A percentile compares a stretch with the other conserved stretches of the same genome.
phyloP scores from a whole-genome alignment of 2,113 vertebrate species.

The Ceratotherium simum region DNA sequence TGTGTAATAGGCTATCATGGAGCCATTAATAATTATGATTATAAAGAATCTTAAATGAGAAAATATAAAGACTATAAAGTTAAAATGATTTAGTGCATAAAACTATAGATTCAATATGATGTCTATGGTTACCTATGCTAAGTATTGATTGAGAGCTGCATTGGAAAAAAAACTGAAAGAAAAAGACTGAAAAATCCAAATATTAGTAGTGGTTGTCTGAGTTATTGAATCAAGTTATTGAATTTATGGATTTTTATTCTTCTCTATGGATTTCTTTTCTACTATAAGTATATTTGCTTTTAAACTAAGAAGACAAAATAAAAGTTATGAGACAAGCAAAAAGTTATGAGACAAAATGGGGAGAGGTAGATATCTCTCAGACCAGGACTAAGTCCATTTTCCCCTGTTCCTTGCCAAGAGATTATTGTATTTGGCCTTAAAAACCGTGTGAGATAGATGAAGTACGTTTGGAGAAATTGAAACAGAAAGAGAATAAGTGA shows the following conservation, averaged over 20 bases:
- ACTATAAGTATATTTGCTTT: neutral
- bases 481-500: conserved; percentile 19
- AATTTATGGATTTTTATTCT: neutral
- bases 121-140: neutral
- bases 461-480: conserved; percentile 26
- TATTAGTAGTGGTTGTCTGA: neutral
- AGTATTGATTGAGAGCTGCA: neutral
- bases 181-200: conserved; percentile 3
- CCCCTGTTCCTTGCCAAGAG: neutral
- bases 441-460: neutral
- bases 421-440: neutral
- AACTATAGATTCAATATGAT: neutral
- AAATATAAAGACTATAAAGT: neutral
- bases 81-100: neutral
- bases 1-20: neutral
- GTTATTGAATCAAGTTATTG: neutral
- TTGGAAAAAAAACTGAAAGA: neutral
- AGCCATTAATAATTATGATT: neutral
- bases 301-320: conserved; percentile 40
- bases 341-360: neutral
- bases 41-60: conserved; percentile 36
- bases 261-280: conserved; percentile 47
- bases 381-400: neutral
- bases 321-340: conserved; percentile 12
- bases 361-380: neutral